Conservation (phyloP, 2,113 vertebrate genomes). For the Gobius niger region DNA sequence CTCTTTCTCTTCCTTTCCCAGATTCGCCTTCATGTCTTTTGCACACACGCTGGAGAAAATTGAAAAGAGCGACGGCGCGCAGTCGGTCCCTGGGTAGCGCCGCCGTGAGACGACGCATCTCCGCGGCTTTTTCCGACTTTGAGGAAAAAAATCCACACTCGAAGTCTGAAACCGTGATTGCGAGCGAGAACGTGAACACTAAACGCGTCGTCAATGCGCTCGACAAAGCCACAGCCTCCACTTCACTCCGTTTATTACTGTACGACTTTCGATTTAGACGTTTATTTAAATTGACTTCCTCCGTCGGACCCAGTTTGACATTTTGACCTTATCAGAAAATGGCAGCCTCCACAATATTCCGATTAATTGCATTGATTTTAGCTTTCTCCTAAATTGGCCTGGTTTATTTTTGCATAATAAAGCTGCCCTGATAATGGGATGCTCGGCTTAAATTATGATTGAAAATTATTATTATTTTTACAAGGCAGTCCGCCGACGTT, state of each 20-base stretch:
- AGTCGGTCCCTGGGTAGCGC: constrained; percentile 7
- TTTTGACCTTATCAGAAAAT: constrained; percentile 1
- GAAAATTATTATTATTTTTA: not conserved
- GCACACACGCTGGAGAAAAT: constrained; percentile 6
- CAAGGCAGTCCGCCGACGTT: not conserved
- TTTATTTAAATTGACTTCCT: too few species aligned
- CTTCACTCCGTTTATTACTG: too few species aligned
- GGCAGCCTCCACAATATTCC: not conserved
- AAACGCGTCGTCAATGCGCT: too few species aligned
- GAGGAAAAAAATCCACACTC: constrained; percentile 6
- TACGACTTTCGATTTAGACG: too few species aligned
- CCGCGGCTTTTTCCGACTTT: constrained; percentile 9
- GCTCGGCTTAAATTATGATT: not conserved
- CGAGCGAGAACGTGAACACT: too few species aligned
- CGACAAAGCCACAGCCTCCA: too few species aligned
- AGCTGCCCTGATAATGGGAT: not conserved
- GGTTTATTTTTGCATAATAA: not conserved
- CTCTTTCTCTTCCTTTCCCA: too few species aligned
- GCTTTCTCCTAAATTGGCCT: not conserved
- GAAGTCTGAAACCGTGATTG: not conserved
- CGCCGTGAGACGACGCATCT: not conserved
- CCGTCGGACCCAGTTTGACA: not conserved
- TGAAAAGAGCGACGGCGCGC: not conserved
- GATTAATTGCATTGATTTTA: not conserved
- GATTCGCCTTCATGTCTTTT: constrained; percentile 8